Conservation (phyloP, 2,113 vertebrate species). For the Tragelaphus scriptus region DNA sequence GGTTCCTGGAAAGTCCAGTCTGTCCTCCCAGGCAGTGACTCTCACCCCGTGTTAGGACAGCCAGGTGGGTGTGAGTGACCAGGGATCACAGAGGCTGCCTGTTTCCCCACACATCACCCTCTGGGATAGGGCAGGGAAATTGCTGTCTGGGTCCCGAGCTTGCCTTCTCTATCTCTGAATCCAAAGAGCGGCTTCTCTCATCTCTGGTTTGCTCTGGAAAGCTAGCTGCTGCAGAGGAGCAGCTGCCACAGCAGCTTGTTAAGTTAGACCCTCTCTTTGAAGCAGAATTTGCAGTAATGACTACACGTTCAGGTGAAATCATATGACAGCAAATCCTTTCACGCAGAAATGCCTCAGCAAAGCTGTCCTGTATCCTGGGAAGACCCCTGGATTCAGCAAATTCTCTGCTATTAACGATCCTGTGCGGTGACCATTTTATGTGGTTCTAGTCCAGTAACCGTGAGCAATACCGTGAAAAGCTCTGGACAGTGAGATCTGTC, state of each 20-base stretch:
- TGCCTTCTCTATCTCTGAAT: not conserved
- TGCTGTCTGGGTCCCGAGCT: not conserved
- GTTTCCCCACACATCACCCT: not conserved
- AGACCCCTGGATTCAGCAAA: not conserved
- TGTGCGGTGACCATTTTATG: not conserved
- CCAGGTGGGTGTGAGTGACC: not conserved
- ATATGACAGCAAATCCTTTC: not conserved
- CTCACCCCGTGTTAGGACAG: not conserved
- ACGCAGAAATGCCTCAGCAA: not conserved
- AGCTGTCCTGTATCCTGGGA: not conserved
- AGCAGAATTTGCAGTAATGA: not conserved
- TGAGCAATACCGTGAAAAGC: not conserved
- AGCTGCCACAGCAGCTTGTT: not conserved
- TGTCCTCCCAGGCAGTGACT: not conserved
- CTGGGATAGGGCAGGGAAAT: not conserved
- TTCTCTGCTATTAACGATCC: not conserved
- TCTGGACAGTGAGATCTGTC: not conserved
- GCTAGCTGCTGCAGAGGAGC: not conserved
- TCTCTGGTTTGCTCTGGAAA: not conserved
- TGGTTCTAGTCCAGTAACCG: not conserved
- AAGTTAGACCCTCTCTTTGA: not conserved
- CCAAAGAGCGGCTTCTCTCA: not conserved
- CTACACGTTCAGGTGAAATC: slow-evolving; percentile 15
- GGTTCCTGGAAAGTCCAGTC: not conserved
- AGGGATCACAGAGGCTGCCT: not conserved